A percentile compares a stretch with the other conserved stretches of the same genome.
These are phyloP conservation scores for Tenrec ecaudatus DNA, from an alignment of 2,113 vertebrate species.

Conservation along the genomic window DNA sequence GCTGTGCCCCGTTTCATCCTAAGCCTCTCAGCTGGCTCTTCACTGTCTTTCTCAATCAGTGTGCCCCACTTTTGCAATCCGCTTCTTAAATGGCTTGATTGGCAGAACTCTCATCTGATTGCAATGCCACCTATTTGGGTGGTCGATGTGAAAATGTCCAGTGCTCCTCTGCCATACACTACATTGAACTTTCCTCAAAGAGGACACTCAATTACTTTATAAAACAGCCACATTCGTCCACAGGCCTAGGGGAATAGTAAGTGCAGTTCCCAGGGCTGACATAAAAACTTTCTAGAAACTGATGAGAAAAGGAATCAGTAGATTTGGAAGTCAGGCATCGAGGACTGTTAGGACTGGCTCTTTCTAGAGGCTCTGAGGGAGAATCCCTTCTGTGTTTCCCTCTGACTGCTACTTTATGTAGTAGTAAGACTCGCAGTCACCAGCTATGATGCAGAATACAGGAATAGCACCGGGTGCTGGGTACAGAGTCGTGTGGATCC, in stretches of 20 bases:
- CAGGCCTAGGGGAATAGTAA: background rate
- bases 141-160: slow-evolving; percentile 11
- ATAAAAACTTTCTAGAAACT: background rate
- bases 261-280: background rate
- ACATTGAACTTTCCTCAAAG: slow-evolving; percentile 29
- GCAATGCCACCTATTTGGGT: background rate
- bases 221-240: background rate
- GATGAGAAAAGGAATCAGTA: background rate
- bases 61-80: background rate
- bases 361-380: background rate
- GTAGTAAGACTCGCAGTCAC: too few relatives aligned
- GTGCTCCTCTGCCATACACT: background rate
- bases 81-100: slow-evolving; percentile 61
- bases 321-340: background rate
- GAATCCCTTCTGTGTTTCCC: background rate
- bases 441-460: too few relatives aligned
- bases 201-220: slow-evolving; percentile 16
- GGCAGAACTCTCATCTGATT: slow-evolving; percentile 69
- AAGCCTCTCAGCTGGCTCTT: slow-evolving; percentile 48
- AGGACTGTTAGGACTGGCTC: background rate
- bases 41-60: slow-evolving; percentile 18
- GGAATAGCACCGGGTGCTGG: too few relatives aligned
- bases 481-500: too few relatives aligned
- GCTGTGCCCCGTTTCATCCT: slow-evolving; percentile 20
- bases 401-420: background rate